Evolutionary conservation across 2,113 vertebrate genomes (phyloP), one percentile per base, ranked within the genome.

Genomic region (Charadrius vociferus): DNA sequence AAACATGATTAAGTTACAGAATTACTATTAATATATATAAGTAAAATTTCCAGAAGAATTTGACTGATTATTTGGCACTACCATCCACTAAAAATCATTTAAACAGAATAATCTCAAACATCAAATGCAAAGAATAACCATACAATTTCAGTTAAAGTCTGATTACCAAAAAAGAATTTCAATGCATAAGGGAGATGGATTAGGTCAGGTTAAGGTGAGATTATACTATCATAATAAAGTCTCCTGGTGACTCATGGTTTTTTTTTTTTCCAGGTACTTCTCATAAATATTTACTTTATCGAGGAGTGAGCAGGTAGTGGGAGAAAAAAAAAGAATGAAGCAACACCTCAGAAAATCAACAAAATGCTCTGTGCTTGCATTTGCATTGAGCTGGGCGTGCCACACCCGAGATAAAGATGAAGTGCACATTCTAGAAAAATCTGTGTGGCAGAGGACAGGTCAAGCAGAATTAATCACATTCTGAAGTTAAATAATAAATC

Each of bases 321-420:
- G 26, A 87, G 62, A 79, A 90, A 93, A 92, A 65, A 49, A 72
- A 95, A 85, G 58, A 79, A 56, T 27, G 23, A 90, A 86, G 43
- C 36, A 92, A 92, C 82, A 83, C 89, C 80, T 88, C 41, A 81
- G 66, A 86, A 92, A 70, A 53, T 24, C 91, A 88, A 88, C 34
- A 93, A 41, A 68, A 61, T 47, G 55, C 29, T 85, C 43, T 29
- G 16, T 8, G 41, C 30, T 82, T 49, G 41, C 67, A 37, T 92
- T 68, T 75, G 66, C 34, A 43, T 45, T 68, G 6, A 18, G 49
- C 27, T 17, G 55, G 59, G 45, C 23, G n/a, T 2, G 7, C n/a
- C 37, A 49, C 5, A 8, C 23, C 72, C 6, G 5, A 52, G 86
- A 43, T 79, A 90, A 92, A 96, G 83, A 72, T 2, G 4, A 23